These are phyloP conservation scores for Drosophila pseudoobscura DNA, from an alignment of 1,140 invertebrate species.

Conservation along the genomic window DNA sequence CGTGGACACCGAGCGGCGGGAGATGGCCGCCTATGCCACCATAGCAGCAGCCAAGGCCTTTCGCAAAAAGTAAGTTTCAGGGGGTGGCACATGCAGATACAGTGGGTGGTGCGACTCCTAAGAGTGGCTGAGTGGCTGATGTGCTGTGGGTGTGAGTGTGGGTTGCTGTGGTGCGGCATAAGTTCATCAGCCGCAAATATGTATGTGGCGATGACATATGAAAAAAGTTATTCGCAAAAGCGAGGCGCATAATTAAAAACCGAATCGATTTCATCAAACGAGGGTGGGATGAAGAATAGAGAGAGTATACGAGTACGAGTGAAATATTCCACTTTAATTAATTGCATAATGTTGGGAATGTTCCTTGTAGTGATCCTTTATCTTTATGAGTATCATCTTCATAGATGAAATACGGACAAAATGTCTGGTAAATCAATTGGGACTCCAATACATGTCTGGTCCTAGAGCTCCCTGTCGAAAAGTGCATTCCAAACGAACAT, in stretches of 20 bases:
- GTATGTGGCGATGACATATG: slow-evolving; percentile 46
- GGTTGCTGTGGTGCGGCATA: slow-evolving; percentile 18
- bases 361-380: no score
- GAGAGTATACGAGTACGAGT: no score
- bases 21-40: slow-evolving; percentile 81
- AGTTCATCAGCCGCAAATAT: slow-evolving; percentile 44
- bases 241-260: slow-evolving; percentile 55
- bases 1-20: slow-evolving; percentile 55
- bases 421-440: no score
- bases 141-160: neutral
- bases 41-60: slow-evolving; percentile 79
- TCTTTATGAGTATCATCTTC: no score
- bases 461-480: no score
- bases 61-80: slow-evolving; percentile 77
- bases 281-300: slow-evolving; percentile 1
- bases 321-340: no score
- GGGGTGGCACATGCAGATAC: no score
- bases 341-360: no score
- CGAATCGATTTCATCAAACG: slow-evolving; percentile 30
- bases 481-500: no score
- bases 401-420: no score
- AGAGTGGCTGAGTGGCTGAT: neutral
- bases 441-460: no score
- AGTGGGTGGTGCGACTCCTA: neutral
- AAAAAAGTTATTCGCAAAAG: slow-evolving; percentile 56